Conservation (phyloP, 2,888 invertebrate species). For the Ennomos erosarius region DNA sequence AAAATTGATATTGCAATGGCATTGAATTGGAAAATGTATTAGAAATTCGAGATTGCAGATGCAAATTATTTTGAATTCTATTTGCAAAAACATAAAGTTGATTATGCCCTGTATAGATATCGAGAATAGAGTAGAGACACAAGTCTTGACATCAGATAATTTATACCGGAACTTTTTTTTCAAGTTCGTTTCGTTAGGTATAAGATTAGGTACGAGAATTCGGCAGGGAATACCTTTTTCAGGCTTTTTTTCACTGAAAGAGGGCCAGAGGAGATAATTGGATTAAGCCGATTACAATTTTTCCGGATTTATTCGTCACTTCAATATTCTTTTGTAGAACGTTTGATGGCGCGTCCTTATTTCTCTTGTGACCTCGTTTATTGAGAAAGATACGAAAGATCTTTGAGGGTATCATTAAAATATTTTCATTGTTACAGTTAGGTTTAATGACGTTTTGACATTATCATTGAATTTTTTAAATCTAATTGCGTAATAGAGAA, state of each 20-base stretch:
- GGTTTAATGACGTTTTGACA: too few relatives aligned
- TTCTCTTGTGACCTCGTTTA: conserved; percentile 2
- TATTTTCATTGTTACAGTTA: too few relatives aligned
- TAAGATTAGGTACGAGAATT: conserved; percentile 50
- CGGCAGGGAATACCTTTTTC: conserved; percentile 46
- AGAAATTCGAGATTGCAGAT: conserved; percentile 1
- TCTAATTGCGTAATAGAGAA: too few relatives aligned
- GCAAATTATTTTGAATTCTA: conserved; percentile 18
- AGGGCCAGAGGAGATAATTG: conserved; percentile 50
- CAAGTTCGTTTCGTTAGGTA: conserved; percentile 48
- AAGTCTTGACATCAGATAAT: conserved; percentile 63
- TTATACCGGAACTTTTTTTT: conserved; percentile 56
- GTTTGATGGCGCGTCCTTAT: conserved; percentile 35
- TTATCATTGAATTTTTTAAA: too few relatives aligned
- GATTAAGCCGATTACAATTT: conserved; percentile 61
- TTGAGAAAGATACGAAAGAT: neutral
- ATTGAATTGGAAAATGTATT: conserved; percentile 1
- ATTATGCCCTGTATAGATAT: conserved; percentile 6
- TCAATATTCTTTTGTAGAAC: conserved; percentile 44
- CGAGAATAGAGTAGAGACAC: conserved; percentile 24
- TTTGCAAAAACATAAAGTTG: conserved; percentile 13
- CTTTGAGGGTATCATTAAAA: too few relatives aligned
- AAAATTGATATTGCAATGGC: conserved; percentile 26
- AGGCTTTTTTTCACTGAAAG: conserved; percentile 40
- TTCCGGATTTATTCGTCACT: conserved; percentile 38